Evolutionary conservation across 2,888 invertebrate species (phyloP), one percentile per base, ranked within the genome.

Genomic region (Eurytoma adleriae): DNA sequence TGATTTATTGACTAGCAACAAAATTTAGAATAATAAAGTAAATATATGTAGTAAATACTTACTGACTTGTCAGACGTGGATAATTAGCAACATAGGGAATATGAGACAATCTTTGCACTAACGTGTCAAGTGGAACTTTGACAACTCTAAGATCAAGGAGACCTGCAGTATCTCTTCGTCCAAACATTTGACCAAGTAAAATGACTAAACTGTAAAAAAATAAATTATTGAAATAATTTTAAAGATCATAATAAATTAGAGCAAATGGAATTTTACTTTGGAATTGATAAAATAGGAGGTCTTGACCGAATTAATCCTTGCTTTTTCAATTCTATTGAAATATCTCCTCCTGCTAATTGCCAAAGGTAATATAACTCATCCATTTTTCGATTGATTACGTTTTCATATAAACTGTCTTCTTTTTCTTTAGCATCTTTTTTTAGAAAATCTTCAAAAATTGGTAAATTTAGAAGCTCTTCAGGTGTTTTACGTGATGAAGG

Each of bases 291-390:
- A 86, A 96, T 95, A 0, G 96, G 96, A 0, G 96, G 95, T 87
- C 95, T 96, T 79, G 96, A 96, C 87, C 97, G 94, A 75, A 98
- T 96, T 2, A 98, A 92, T 0, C 97, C 97, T 90, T 97, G 97
- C 88, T 96, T 97, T 88, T 96, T 97, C 52, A 99, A 92, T 89
- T 98, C 98, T 0, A 95, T 93, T 82, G 96, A 96, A 74, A 98
- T 95, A 91, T 99, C 98, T 0, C 98, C 98, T 0, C 99, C 99
- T 20, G 99, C 97, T 78, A 99, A 90, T 89, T 97, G 96, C 99
- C 99, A 99, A 91, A 98, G 94, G 89, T 98, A 96, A 90, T 98
- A 99, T 40, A 98, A 93, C 88, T 98, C 96, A 82, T 96, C 94
- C 83, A 98, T 92, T 75, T 92, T 91, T 84, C 92, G 91, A 5